Conservation (phyloP, 1,140 invertebrate species). For the Plectrocnemia conspersa region DNA sequence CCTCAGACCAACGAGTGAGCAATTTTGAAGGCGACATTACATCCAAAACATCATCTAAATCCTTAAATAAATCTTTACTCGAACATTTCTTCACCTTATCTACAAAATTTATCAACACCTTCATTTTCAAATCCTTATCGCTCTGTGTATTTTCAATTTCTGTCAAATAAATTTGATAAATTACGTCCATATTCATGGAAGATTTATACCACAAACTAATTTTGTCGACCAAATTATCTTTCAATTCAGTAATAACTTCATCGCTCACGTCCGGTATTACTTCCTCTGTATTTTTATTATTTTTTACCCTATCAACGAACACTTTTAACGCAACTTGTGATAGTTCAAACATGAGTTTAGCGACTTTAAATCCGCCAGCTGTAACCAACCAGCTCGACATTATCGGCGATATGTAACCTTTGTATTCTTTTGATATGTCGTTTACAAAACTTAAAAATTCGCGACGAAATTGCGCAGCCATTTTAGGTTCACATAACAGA, state of each 20-base stretch:
- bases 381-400: slow-evolving; percentile 27
- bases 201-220: neutral
- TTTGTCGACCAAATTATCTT: neutral
- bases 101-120: slow-evolving; percentile 7
- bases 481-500: slow-evolving; percentile 27
- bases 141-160: slow-evolving; percentile 10
- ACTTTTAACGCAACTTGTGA: slow-evolving; percentile 26
- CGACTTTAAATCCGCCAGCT: slow-evolving; percentile 28
- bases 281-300: slow-evolving; percentile 5
- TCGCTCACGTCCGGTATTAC: slow-evolving; percentile 1
- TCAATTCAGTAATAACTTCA: neutral
- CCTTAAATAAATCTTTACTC: neutral
- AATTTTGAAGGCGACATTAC: slow-evolving; percentile 14
- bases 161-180: slow-evolving; percentile 18
- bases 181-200: slow-evolving; percentile 21
- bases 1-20: slow-evolving; percentile 18
- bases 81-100: neutral
- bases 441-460: slow-evolving; percentile 25
- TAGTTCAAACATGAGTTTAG: slow-evolving; percentile 28
- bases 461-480: slow-evolving; percentile 22
- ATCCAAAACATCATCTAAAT: slow-evolving; percentile 17
- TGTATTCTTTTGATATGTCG: slow-evolving; percentile 17
- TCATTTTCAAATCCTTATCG: slow-evolving; percentile 10
- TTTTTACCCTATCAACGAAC: slow-evolving; percentile 13
- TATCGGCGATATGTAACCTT: slow-evolving; percentile 27